Conservation (phyloP, 1,140 invertebrate species). For the Oppia nitens region DNA sequence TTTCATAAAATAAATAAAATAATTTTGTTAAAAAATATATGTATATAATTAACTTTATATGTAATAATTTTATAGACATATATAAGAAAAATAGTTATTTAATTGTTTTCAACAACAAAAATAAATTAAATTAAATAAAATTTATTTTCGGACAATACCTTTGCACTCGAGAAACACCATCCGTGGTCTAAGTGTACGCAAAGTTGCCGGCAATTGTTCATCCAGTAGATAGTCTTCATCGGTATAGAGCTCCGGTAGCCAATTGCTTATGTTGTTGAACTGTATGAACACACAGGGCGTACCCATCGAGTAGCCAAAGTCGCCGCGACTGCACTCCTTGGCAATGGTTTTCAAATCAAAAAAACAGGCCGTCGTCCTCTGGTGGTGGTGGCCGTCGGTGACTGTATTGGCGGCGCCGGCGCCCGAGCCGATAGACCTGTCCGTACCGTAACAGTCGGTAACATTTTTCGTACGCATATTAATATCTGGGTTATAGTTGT, state of each 20-base stretch:
- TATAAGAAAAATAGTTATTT: too few relatives aligned
- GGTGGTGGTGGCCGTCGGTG: neutral
- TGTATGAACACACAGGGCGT: constrained; percentile 11
- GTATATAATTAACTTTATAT: too few relatives aligned
- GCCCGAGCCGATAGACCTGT: neutral
- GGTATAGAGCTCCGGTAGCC: constrained; percentile 4
- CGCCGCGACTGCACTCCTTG: constrained; percentile 3
- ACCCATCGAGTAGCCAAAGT: constrained; percentile 13
- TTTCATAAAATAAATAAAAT: too few relatives aligned
- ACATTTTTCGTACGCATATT: constrained; percentile 4
- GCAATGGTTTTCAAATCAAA: constrained; percentile 15
- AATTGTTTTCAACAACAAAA: too few relatives aligned
- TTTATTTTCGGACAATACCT: neutral
- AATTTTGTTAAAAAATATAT: too few relatives aligned
- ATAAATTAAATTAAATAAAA: too few relatives aligned
- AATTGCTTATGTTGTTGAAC: constrained; percentile 12
- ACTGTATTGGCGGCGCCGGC: neutral
- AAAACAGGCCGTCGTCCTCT: constrained; percentile 3
- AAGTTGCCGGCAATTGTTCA: too few relatives aligned
- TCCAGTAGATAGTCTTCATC: too few relatives aligned
- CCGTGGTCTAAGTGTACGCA: too few relatives aligned
- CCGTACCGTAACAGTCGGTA: neutral
- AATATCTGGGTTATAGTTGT: constrained; percentile 13
- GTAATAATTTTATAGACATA: too few relatives aligned
- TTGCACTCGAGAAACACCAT: neutral